Evolutionary conservation across 2,113 vertebrate genomes (phyloP).

Genomic region (Poicephalus meyeri): DNA sequence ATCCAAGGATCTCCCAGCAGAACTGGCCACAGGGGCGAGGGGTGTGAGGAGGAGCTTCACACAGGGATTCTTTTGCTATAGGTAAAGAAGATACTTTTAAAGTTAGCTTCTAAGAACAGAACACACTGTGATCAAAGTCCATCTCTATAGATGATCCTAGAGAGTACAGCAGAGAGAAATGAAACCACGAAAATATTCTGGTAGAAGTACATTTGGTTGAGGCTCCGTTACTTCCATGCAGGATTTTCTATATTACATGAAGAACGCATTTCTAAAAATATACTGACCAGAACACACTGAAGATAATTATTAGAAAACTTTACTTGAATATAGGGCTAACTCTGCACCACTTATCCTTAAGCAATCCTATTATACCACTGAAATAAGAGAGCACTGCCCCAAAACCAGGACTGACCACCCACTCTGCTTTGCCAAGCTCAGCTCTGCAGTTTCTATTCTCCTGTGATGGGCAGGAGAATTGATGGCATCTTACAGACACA

Average conservation of each 20-base stretch:
- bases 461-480: accelerated
- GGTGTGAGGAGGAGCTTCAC: neutral
- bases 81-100: neutral
- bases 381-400: neutral
- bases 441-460: neutral
- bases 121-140: neutral
- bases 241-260: neutral
- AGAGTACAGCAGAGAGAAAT: neutral
- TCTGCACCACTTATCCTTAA: neutral
- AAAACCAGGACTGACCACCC: neutral
- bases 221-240: neutral
- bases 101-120: neutral
- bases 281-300: neutral
- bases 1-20: neutral
- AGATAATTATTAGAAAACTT: neutral
- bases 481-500: neutral
- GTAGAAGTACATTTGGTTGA: neutral
- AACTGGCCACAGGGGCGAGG: neutral
- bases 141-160: neutral
- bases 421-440: neutral
- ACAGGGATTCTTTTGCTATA: neutral
- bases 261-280: neutral
- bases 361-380: neutral
- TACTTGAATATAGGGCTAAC: neutral
- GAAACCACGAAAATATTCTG: neutral